phyloP scores from a whole-genome alignment of 1,140 invertebrate genomes.

The Dicyema japonicum region DNA sequence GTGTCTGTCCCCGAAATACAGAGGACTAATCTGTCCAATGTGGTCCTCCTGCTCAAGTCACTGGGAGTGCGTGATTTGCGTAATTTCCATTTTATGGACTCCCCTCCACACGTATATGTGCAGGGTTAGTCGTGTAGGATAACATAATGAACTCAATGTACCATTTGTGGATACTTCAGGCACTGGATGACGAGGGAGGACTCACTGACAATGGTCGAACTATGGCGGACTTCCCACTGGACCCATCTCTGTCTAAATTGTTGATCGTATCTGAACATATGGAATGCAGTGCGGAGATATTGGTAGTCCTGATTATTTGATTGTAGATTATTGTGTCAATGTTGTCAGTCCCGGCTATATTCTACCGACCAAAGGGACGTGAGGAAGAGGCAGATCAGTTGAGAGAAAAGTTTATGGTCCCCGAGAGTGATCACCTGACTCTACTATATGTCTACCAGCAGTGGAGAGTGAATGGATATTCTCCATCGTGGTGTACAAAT shows the following conservation, averaged over 20 bases:
- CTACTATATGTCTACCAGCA: constrained; percentile 84
- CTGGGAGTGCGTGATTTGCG: constrained; percentile 73
- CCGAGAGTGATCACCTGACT: constrained; percentile 88
- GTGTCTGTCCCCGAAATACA: constrained; percentile 92
- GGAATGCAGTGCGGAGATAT: constrained; percentile 18
- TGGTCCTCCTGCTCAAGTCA: constrained; percentile 68
- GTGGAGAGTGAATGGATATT: constrained; percentile 56
- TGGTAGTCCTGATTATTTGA: constrained; percentile 4
- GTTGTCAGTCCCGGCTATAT: constrained; percentile 88
- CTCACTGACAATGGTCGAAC: constrained; percentile 52
- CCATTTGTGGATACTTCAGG: constrained; percentile 87
- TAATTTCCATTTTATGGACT: constrained; percentile 98
- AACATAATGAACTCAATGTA: constrained; percentile 96
- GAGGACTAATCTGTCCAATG: constrained; percentile 80
- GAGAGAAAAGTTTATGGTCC: constrained; percentile 87
- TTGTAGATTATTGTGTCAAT: constrained; percentile 58
- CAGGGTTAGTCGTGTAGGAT: constrained; percentile 27
- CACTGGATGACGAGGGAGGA: constrained; percentile 67
- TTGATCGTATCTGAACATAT: constrained; percentile 44
- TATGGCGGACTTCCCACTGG: constrained; percentile 94
- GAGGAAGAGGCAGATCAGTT: constrained; percentile 88
- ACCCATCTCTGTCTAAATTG: constrained; percentile 94
- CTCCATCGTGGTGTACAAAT: constrained; percentile 66
- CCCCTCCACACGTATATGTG: constrained; percentile 45
- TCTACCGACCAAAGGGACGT: constrained; percentile 79